Evolutionary conservation across 1,140 invertebrate species (phyloP).

Genomic region (Steinernema feltiae): DNA sequence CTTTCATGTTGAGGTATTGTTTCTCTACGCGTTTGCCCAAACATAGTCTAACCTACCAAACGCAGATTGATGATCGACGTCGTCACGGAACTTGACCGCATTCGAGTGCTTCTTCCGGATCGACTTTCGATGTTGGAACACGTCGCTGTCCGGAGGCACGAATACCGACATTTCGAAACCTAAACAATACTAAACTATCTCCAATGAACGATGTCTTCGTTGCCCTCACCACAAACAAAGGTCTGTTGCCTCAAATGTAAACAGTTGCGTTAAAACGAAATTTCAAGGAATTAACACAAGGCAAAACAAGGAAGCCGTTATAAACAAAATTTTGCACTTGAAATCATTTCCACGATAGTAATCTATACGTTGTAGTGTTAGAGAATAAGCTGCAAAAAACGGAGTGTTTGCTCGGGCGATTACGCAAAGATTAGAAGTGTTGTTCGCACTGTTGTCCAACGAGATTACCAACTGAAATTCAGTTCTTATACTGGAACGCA

Average conservation of each 20-base stretch:
- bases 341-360: not conserved
- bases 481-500: no score
- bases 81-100: not conserved
- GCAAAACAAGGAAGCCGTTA: conserved; percentile 2
- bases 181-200: not conserved
- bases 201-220: not conserved
- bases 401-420: no score
- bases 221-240: not conserved
- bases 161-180: not conserved
- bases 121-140: not conserved
- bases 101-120: not conserved
- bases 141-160: conserved; percentile 7
- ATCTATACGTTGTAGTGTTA: not conserved
- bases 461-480: no score
- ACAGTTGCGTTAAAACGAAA: not conserved
- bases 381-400: not conserved
- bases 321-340: not conserved
- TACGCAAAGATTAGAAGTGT: no score
- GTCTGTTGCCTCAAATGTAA: not conserved
- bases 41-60: conserved; percentile 5
- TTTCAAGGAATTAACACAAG: not conserved
- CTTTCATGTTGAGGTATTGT: no score
- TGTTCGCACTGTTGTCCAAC: no score
- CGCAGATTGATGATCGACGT: not conserved
- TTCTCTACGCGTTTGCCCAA: no score